These are phyloP conservation scores for Perodicticus potto DNA, from an alignment of 2,797 vertebrate genomes.

Conservation along the genomic window DNA sequence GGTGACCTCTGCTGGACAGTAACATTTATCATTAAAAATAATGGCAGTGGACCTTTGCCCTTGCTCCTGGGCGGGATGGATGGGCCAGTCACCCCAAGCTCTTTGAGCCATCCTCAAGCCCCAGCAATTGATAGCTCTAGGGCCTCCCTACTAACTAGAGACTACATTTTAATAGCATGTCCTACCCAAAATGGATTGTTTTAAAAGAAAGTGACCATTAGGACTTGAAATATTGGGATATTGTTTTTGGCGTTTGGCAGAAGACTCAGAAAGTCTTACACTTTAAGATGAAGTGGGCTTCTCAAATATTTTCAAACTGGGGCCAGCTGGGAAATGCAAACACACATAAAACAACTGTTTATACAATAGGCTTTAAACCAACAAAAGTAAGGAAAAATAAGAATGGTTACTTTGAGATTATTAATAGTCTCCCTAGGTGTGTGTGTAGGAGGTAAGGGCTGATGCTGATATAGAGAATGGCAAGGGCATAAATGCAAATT, in stretches of 20 bases:
- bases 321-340: not conserved
- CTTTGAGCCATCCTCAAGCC: not conserved
- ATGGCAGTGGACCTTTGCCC: not conserved
- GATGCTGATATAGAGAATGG: too few species aligned
- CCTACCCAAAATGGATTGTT: constrained; percentile 4
- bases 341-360: not conserved
- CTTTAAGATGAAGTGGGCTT: not conserved
- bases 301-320: not conserved
- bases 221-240: not conserved
- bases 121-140: not conserved
- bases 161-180: not conserved
- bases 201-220: not conserved
- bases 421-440: too few species aligned
- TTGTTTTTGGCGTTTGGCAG: constrained; percentile 9
- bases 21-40: not conserved
- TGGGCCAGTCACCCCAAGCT: not conserved
- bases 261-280: not conserved
- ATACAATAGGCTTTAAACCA: not conserved
- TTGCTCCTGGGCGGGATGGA: not conserved
- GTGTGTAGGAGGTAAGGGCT: too few species aligned
- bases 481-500: too few species aligned
- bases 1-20: constrained; percentile 49
- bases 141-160: not conserved
- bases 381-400: too few species aligned
- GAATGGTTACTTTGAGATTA: too few species aligned